Base-by-base conservation (phyloP, 2,113 vertebrate genomes). In the Mobula hypostoma region DNA sequence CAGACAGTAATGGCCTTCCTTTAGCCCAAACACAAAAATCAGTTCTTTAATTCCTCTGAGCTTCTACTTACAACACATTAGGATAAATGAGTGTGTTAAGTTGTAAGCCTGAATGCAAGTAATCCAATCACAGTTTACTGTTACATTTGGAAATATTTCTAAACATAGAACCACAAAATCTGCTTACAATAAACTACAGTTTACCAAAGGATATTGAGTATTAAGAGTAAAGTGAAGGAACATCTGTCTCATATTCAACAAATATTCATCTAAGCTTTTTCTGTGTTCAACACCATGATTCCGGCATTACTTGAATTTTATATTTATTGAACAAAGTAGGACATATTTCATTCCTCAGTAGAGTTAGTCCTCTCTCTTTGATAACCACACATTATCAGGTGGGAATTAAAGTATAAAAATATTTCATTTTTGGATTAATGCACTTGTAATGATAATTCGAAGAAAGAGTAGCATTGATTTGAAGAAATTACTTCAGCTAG, bases 161-260 rank as follows among this genome's bases (percentile, higher is more conserved):
- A 76, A 56, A 74, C 40, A 24, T 70, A 74, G 36, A 56, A 93
- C 68, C 21, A 76, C 40, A 24, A 93, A 76, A 40, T 27, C 68
- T 72, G 36, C 36, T 93, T 76, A 76, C 63, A 93, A 76, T 56
- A 74, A 70, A 74, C 27, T 93, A 48, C 91, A 93, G 27, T 93
- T 93, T 74, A 93, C 91, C 68, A 74, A 90, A 70, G 68, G 40
- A 93, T 93, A 70, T 76, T 74, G 40, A 56, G 68, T 74, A 74
- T 74, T 74, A 93, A 93, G 27, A 93, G 21, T 93, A 27, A 93
- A 93, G 70, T 74, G 36, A 93, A 74, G 8, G 24, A 93, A 93
- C 68, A 93, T 72, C 3, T 29, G 19, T 76, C 91, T 93, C 24
- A 29, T 76, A 56, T 93, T 93, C 68, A 27, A 24, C 29, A 56